Evolutionary conservation across 2,113 vertebrate species (phyloP).

Genomic region (Clarias gariepinus): DNA sequence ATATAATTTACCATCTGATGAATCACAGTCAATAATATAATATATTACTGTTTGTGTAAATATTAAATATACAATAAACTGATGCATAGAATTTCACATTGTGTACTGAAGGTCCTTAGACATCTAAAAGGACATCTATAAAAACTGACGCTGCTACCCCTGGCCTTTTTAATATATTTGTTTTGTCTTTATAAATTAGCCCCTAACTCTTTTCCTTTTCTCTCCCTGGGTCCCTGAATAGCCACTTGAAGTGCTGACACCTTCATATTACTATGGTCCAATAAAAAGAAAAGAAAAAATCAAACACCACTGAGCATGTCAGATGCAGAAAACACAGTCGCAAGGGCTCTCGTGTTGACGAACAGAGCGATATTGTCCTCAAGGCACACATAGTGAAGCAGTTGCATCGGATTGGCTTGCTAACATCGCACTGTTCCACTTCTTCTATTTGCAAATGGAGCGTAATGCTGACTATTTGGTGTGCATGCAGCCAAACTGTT

Average conservation of each 20-base stretch:
- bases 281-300: conserved; percentile 1
- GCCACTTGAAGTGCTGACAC: conserved; percentile 22
- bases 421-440: conserved; percentile 49
- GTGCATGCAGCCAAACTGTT: conserved; percentile 49
- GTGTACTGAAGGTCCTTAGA: neutral
- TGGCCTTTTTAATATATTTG: neutral
- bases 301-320: conserved; percentile 17
- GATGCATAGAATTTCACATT: neutral
- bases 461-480: conserved; percentile 54
- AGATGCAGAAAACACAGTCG: conserved; percentile 3
- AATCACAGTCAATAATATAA: neutral
- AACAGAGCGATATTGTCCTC: conserved; percentile 46
- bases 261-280: conserved; percentile 14
- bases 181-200: neutral
- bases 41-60: neutral
- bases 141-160: neutral
- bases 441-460: conserved; percentile 58
- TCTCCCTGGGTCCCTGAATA: neutral
- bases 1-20: neutral
- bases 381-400: conserved; percentile 43
- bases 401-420: conserved; percentile 59
- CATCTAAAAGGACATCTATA: neutral
- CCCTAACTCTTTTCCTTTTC: neutral
- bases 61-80: neutral
- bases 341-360: conserved; percentile 35